Base-by-base conservation (phyloP, 1,140 invertebrate genomes). In the Leptinotarsa defecta region DNA sequence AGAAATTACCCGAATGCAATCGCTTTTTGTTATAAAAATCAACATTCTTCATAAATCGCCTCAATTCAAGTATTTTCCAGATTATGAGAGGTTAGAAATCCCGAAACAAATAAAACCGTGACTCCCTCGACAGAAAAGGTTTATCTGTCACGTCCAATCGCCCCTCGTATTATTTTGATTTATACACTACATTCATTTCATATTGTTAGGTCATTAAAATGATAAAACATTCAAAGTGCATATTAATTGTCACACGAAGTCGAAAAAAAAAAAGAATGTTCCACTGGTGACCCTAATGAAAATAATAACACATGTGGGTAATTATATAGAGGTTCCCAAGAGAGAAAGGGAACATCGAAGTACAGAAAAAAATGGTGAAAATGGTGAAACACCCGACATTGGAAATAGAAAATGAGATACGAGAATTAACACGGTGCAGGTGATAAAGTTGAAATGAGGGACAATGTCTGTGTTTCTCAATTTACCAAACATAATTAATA, bases 201-300 rank as follows among this genome's bases (percentile, higher is more conserved):
- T 65, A n/a, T 65, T 65, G 63, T 22, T 20, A 65, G 13, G 63
- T 65, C 63, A 65, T 65, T 65, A 65, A 20, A 65, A 27, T 20
- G 63, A 65, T 65, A 65, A 65, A 65, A 65, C 24, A 27, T 65
- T 65, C 63, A 65, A 65, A 65, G 63, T 27, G 24, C 63, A 22
- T 65, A 65, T 65, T 65, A 65, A 65, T 65, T 65, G 63, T 65
- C 20, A 27, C 20, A 62, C 20, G 3, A 24, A 65, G 63, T 20
- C 63, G 24, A 27, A 27, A 65, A 65, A 27, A 65, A 65, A 65
- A 65, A 65, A 3, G 4, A 15, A 17, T 27, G 63, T 65, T 57
- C 52, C 13, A 65, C n/a, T 22, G 2, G 20, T 65, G 63, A 65
- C 63, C 63, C 63, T 65, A 65, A 65, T 65, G 24, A 65, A 65